Conservation (phyloP, 1,140 invertebrate species). For the Drosophila kohkoa region DNA sequence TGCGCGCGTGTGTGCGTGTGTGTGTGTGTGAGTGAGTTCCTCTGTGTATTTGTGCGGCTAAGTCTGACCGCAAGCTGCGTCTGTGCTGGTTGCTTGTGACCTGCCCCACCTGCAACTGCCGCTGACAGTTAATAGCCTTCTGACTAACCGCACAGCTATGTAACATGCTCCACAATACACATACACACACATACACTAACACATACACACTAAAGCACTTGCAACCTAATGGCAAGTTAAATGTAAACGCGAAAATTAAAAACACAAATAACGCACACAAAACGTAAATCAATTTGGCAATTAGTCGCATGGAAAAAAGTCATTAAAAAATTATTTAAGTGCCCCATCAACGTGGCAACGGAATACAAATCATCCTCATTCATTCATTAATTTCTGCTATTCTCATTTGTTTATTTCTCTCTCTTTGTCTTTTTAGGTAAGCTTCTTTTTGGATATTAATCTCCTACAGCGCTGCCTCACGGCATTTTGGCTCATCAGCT, state of each 20-base stretch:
- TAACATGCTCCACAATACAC: conserved; percentile 20
- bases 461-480: neutral
- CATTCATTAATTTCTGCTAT: neutral
- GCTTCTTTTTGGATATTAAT: conserved; percentile 3
- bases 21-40: conserved; percentile 16
- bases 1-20: conserved; percentile 4
- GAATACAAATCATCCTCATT: conserved; percentile 35
- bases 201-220: neutral
- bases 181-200: conserved; percentile 2
- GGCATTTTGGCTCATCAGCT: neutral
- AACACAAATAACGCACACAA: conserved; percentile 15
- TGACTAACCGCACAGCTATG: conserved; percentile 29
- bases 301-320: conserved; percentile 65
- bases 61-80: conserved; percentile 65
- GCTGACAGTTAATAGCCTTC: conserved; percentile 68
- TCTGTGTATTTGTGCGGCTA: conserved; percentile 42
- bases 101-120: conserved; percentile 47
- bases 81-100: conserved; percentile 33
- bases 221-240: conserved; percentile 23
- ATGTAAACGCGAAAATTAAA: conserved; percentile 32
- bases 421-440: conserved; percentile 53
- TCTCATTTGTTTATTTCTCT: neutral
- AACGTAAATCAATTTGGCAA: conserved; percentile 51
- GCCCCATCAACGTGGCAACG: conserved; percentile 39
- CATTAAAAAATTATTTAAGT: conserved; percentile 66